Conservation (phyloP, 2,888 invertebrate genomes). For the Odontomyia ornata region DNA sequence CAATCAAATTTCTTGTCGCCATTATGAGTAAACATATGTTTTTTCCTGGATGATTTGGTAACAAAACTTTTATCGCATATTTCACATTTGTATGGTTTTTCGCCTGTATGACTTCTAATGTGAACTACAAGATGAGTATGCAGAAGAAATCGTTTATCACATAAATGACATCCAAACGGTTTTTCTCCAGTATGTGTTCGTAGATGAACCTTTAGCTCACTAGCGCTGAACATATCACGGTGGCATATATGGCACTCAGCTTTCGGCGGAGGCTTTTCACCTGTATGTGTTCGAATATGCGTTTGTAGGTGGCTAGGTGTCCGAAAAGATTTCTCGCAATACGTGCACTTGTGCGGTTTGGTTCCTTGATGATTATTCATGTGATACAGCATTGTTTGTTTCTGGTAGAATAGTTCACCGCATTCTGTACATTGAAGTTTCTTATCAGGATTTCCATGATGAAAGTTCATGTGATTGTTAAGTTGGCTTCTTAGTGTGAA, state of each 20-base stretch:
- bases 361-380: conserved; percentile 42
- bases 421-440: conserved; percentile 46
- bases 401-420: conserved; percentile 42
- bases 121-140: conserved; percentile 47
- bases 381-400: conserved; percentile 43
- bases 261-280: conserved; percentile 38
- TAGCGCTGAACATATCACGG: conserved; percentile 40
- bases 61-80: conserved; percentile 42
- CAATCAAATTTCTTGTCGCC: conserved; percentile 47
- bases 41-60: conserved; percentile 37
- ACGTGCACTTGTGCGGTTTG: conserved; percentile 39
- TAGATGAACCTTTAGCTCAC: conserved; percentile 46
- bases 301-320: conserved; percentile 41
- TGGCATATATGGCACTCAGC: conserved; percentile 41
- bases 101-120: conserved; percentile 47
- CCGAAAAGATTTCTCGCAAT: conserved; percentile 42
- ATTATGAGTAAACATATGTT: conserved; percentile 46
- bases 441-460: conserved; percentile 16
- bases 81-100: conserved; percentile 46
- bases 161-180: conserved; percentile 46
- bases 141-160: conserved; percentile 44
- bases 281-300: conserved; percentile 46
- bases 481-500: conserved; percentile 41
- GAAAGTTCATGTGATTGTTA: conserved; percentile 40
- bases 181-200: conserved; percentile 47